Percentiles rank a stretch among this genome's conserved stretches.
Conservation (phyloP, 2,113 vertebrate genomes). For the Dryoscopus gambensis region DNA sequence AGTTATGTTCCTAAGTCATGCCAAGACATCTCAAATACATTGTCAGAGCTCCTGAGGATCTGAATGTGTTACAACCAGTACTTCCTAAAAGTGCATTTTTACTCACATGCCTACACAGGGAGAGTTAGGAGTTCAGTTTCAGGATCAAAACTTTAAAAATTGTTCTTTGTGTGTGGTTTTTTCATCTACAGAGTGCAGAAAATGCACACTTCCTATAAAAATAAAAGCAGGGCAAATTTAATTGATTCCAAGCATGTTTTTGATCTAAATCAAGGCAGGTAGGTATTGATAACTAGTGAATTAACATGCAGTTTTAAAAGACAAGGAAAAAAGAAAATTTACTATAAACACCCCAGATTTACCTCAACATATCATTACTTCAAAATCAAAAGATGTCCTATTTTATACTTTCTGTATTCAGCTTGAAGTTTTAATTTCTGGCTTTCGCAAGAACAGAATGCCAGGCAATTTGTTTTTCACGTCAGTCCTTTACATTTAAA, state of each 20-base stretch:
- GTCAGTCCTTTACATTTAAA: background rate
- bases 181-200: background rate
- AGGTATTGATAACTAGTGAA: background rate
- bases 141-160: background rate
- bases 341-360: background rate
- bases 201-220: background rate
- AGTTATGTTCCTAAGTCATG: background rate
- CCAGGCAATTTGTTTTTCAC: background rate
- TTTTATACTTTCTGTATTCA: background rate
- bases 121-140: background rate
- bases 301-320: background rate
- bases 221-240: background rate
- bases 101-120: background rate
- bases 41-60: background rate
- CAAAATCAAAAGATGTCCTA: background rate
- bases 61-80: background rate
- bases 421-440: background rate
- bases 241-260: background rate
- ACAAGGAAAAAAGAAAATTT: background rate
- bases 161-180: background rate
- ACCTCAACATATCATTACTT: background rate
- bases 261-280: background rate
- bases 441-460: background rate
- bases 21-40: background rate
- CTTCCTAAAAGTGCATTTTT: background rate